Evolutionary conservation across 2,113 vertebrate genomes (phyloP), one percentile per base, ranked within the genome.

Genomic region (Odontesthes bonariensis): DNA sequence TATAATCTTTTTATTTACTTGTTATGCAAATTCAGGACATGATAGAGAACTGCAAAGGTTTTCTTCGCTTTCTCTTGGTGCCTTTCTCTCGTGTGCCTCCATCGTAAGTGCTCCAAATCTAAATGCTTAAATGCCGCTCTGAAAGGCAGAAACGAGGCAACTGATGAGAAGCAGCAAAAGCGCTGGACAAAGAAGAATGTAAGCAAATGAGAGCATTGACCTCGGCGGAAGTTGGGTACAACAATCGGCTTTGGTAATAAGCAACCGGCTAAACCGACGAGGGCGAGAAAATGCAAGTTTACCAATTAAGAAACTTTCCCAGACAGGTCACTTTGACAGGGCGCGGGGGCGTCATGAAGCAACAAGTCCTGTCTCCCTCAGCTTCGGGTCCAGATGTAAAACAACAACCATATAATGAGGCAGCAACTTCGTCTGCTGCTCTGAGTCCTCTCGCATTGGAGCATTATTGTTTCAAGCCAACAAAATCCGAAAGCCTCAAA

Each of bases 261-360:
- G 58, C 19, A 33, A 69, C 51, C 46, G 27, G 32, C 59, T 56
- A 49, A 64, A 42, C 42, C 64, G 72, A 55, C 4, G 38, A 76
- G 52, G 35, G 35, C 10, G 35, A 38, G 35, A 27, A 63, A 70
- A 53, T 33, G 23, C 56, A 73, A 68, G 71, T 52, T 10, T n/a
- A 44, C 51, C 17, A 68, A 80, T 77, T 67, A 71, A 77, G 64
- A 27, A 23, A 69, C 13, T 40, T 64, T 60, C 42, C 47, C 35
- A 60, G 35, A 66, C 33, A 49, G 74, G 51, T 82, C 77, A 33
- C 52, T 38, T 59, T 54, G 70, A 78, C 81, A 66, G 12, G 40
- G 53, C 51, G 62, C 12, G 44, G 35, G 23, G 71, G 53, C 59
- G 46, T 55, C 38, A 1, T 51, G 12, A 56, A 56, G 44, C 58